Evolutionary conservation across 2,888 invertebrate species (phyloP).

Genomic region (Drosophila suboccidentalis): DNA sequence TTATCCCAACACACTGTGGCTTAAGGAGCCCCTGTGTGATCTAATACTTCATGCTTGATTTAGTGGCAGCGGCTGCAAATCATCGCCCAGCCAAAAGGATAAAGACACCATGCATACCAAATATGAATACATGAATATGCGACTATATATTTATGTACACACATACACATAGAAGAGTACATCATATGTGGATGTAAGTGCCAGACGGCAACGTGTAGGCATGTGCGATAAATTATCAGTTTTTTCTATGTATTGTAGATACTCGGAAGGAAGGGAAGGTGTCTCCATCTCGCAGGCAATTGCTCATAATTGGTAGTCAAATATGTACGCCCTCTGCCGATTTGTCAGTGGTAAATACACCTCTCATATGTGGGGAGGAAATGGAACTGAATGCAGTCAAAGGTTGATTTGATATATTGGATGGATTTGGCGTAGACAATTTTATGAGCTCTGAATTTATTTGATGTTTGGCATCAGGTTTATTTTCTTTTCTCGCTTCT

Average conservation of each 20-base stretch:
- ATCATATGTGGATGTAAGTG: conserved; percentile 23
- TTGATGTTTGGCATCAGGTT: conserved; percentile 67
- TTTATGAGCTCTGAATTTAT: conserved; percentile 78
- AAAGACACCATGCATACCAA: conserved; percentile 45
- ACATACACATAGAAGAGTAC: conserved; percentile 1
- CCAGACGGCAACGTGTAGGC: conserved; percentile 73
- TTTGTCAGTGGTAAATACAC: conserved; percentile 42
- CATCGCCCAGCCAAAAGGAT: conserved; percentile 73
- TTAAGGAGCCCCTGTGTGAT: conserved; percentile 63
- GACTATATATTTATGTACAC: conserved; percentile 17
- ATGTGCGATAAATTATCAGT: conserved; percentile 84
- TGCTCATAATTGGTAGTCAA: conserved; percentile 79
- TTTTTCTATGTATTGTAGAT: conserved; percentile 19
- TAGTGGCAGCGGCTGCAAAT: conserved; percentile 85
- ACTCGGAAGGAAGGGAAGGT: conserved; percentile 49
- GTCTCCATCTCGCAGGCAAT: conserved; percentile 56
- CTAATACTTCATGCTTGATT: conserved; percentile 82
- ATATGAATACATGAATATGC: conserved; percentile 54
- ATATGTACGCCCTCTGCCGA: conserved; percentile 54
- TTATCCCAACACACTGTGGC: conserved; percentile 71
- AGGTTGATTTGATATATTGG: conserved; percentile 76
- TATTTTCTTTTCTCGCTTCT: conserved; percentile 8
- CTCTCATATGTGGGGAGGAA: conserved; percentile 15
- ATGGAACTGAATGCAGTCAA: conserved; percentile 13
- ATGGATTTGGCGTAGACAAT: conserved; percentile 77